phyloP scores from a whole-genome alignment of 2,797 vertebrate genomes.

The Leptodactylus fallax region DNA sequence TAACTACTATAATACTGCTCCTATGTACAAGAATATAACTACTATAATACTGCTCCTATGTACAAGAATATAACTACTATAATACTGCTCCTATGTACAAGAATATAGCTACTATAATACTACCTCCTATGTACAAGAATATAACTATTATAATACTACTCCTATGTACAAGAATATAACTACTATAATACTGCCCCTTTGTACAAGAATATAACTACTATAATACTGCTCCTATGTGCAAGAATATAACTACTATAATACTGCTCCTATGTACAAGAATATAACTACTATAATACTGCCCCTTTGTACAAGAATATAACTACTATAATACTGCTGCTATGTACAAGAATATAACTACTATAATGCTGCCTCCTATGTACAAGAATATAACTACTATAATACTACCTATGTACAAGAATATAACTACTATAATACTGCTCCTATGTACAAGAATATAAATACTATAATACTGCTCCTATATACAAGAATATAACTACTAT shows the following conservation, averaged over 20 bases:
- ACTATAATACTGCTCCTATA: not conserved
- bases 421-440: not conserved
- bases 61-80: slow-evolving; percentile 1
- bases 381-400: slow-evolving; percentile 19
- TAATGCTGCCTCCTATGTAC: not conserved
- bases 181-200: not conserved
- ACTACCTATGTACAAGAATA: not conserved
- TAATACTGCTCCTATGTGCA: not conserved
- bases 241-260: slow-evolving; percentile 14
- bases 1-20: too few species aligned
- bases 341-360: not conserved
- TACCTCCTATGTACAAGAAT: not conserved
- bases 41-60: not conserved
- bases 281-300: not conserved
- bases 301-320: not conserved
- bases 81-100: not conserved
- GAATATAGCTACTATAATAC: not conserved
- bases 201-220: slow-evolving; percentile 7
- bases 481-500: not conserved
- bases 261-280: not conserved
- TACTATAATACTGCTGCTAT: too few species aligned
- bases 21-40: not conserved
- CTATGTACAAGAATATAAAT: not conserved
- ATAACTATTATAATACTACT: not conserved
- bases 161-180: slow-evolving; percentile 6